A percentile compares a stretch with the other conserved stretches of the same genome.
Conservation (phyloP, 2,888 invertebrate genomes). For the Axea sp. region DNA sequence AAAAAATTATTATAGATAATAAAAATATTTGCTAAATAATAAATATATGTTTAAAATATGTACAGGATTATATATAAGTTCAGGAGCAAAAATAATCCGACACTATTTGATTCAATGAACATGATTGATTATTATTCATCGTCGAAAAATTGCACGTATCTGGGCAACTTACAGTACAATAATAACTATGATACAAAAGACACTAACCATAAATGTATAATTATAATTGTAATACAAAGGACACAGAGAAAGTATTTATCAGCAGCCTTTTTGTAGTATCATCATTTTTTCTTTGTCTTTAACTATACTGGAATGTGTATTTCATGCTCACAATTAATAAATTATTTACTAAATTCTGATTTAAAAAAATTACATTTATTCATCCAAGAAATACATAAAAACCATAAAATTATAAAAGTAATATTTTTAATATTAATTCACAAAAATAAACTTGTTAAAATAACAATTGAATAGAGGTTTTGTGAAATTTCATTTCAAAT, state of each 20-base stretch:
- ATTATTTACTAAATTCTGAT: conserved; percentile 8
- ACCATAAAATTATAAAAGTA: too few species aligned
- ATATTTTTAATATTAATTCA: too few species aligned
- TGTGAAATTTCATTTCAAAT: too few species aligned
- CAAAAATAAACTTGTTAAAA: too few species aligned
- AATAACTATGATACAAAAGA: conserved; percentile 77
- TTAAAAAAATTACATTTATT: too few species aligned
- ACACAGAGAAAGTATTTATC: conserved; percentile 40
- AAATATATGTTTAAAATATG: too few species aligned
- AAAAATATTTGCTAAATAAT: too few species aligned
- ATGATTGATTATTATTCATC: conserved; percentile 77
- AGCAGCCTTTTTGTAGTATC: conserved; percentile 12
- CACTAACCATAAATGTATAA: conserved; percentile 72
- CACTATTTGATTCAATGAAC: conserved; percentile 69
- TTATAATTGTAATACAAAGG: conserved; percentile 67
- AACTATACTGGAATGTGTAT: conserved; percentile 44
- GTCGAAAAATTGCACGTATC: conserved; percentile 76
- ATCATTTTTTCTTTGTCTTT: conserved; percentile 19
- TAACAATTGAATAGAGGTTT: too few species aligned
- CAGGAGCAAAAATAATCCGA: too few species aligned
- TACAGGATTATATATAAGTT: too few species aligned
- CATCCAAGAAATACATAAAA: too few species aligned
- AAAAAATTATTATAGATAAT: too few species aligned
- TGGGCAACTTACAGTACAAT: conserved; percentile 73
- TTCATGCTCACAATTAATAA: conserved; percentile 24